A percentile compares a stretch with the other conserved stretches of the same genome.
Evolutionary conservation across 2,113 vertebrate genomes (phyloP).

Genomic region (Hippocampus barbouri): DNA sequence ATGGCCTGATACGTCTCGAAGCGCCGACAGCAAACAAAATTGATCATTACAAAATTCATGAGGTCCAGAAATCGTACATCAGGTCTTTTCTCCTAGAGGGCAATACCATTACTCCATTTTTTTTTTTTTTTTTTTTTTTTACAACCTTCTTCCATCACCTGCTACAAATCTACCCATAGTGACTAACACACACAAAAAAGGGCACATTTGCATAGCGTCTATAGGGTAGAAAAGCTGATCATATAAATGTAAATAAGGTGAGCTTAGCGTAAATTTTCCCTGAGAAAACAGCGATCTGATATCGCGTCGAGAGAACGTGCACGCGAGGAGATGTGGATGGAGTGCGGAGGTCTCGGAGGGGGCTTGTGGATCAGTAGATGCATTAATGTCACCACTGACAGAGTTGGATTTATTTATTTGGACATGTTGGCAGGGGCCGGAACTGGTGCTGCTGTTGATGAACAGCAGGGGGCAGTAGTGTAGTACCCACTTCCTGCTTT

Average conservation of each 20-base stretch:
- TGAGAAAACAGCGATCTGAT: constrained; percentile 64
- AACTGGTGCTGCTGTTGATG: constrained; percentile 10
- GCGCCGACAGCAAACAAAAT: constrained; percentile 61
- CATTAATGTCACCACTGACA: constrained; percentile 44
- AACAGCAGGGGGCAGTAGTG: constrained; percentile 62
- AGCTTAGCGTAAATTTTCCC: constrained; percentile 73
- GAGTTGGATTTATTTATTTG: constrained; percentile 21
- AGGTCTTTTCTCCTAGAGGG: constrained; percentile 61
- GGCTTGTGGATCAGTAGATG: constrained; percentile 41
- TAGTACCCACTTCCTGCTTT: constrained; percentile 11
- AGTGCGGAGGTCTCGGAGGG: constrained; percentile 40
- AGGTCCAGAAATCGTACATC: constrained; percentile 61
- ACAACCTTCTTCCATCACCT: constrained; percentile 6
- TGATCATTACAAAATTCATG: constrained; percentile 73
- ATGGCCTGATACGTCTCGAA: constrained; percentile 43
- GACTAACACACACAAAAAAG: constrained; percentile 68
- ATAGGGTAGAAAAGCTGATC: constrained; percentile 73
- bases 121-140: background rate
- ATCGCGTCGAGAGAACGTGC: constrained; percentile 44
- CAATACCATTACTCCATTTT: constrained; percentile 60
- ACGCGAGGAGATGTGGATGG: constrained; percentile 35
- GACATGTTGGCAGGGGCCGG: background rate
- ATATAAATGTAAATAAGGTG: constrained; percentile 82
- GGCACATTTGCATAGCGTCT: constrained; percentile 75
- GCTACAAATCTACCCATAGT: constrained; percentile 55